Conservation (phyloP, 2,797 vertebrate species). For the Zalophus californianus region DNA sequence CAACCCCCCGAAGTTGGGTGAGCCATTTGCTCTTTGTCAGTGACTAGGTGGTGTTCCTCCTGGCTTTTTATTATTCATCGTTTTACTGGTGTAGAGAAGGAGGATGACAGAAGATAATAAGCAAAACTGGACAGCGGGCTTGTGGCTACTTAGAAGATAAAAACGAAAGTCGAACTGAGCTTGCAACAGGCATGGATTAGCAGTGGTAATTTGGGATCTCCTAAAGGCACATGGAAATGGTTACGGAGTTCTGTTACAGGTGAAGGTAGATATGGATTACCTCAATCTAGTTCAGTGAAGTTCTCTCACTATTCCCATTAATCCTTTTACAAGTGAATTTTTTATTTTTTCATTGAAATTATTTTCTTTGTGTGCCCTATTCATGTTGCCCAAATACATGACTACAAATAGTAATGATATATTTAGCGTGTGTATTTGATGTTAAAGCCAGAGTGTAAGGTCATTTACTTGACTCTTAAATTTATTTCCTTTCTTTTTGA, state of each 20-base stretch:
- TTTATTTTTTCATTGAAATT: slow-evolving; percentile 23
- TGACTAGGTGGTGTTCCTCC: slow-evolving; percentile 42
- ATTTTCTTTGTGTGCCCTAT: neutral
- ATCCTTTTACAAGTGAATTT: slow-evolving; percentile 54
- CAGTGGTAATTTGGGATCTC: neutral
- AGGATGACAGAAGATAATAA: slow-evolving; percentile 48
- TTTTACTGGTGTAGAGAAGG: slow-evolving; percentile 47
- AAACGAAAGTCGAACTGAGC: slow-evolving; percentile 13
- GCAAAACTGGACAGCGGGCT: neutral
- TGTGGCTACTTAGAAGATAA: slow-evolving; percentile 35
- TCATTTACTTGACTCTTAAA: neutral
- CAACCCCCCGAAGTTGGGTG: neutral
- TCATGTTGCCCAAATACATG: neutral
- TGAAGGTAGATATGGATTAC: slow-evolving; percentile 12
- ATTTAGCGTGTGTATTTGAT: neutral
- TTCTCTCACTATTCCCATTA: slow-evolving; percentile 12
- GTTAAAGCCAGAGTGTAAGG: neutral
- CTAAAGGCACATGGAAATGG: slow-evolving; percentile 10
- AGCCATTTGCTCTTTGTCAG: slow-evolving; percentile 57
- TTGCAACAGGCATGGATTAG: slow-evolving; percentile 47
- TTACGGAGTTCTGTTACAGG: neutral
- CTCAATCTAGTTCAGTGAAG: neutral
- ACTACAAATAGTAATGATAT: neutral
- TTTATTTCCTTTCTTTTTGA: neutral
- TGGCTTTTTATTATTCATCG: slow-evolving; percentile 54